Conservation (phyloP, 2,797 vertebrate species). For the Sciurus carolinensis region DNA sequence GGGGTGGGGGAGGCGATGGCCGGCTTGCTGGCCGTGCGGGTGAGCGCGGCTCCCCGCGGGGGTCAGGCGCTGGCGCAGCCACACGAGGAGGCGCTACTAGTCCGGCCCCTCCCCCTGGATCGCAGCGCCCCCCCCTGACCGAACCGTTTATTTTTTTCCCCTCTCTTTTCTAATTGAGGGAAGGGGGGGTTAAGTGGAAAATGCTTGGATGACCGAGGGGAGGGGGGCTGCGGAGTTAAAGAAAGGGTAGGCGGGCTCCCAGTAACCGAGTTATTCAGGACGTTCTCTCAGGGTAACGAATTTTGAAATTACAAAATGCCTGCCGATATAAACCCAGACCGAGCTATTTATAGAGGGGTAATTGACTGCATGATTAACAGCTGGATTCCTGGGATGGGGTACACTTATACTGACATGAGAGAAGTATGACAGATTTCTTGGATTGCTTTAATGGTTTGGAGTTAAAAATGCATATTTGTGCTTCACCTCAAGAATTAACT, state of each 20-base stretch:
- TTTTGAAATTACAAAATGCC: conserved; percentile 81
- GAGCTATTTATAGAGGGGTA: conserved; percentile 83
- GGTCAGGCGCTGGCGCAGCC: conserved; percentile 87
- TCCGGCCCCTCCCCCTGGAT: conserved; percentile 73
- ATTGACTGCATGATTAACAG: conserved; percentile 79
- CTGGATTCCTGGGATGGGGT: conserved; percentile 75
- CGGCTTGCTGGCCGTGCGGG: conserved; percentile 79
- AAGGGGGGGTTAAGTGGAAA: conserved; percentile 66
- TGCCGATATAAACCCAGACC: conserved; percentile 63
- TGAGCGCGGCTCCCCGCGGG: conserved; percentile 84
- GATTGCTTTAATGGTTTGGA: conserved; percentile 28
- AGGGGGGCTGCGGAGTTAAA: conserved; percentile 70
- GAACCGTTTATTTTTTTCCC: conserved; percentile 78
- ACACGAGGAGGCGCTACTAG: conserved; percentile 83
- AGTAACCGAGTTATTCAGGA: conserved; percentile 78
- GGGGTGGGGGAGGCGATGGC: conserved; percentile 75
- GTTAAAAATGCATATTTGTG: conserved; percentile 62
- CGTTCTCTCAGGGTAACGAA: conserved; percentile 81
- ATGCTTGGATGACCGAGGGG: conserved; percentile 73
- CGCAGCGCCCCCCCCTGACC: conserved; percentile 85
- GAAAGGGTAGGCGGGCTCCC: conserved; percentile 73
- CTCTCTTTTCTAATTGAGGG: conserved; percentile 28
- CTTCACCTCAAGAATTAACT: conserved; percentile 36
- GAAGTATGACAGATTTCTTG: conserved; percentile 53
- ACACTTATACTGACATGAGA: conserved; percentile 54